Percentiles rank a stretch among this genome's conserved stretches.
phyloP scores from a whole-genome alignment of 2,113 vertebrate genomes.

The Platichthys flesus region DNA sequence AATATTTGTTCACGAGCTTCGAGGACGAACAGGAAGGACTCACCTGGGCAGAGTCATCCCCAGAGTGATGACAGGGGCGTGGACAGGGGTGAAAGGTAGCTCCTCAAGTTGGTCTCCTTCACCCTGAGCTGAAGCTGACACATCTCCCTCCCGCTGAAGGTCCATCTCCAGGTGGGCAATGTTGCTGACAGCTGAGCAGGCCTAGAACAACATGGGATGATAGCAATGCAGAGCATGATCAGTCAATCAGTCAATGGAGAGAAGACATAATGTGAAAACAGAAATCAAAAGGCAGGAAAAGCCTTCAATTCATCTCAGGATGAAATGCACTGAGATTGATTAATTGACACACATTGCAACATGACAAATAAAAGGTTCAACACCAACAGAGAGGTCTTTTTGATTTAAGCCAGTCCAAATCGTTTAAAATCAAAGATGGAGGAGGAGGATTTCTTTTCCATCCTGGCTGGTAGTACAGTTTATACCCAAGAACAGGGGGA shows the following conservation, averaged over 20 bases:
- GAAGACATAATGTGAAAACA: not conserved
- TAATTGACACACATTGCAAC: too few species aligned
- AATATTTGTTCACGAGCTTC: not conserved
- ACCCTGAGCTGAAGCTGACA: not conserved
- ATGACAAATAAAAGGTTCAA: too few species aligned
- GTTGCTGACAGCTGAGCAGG: slow-evolving; percentile 62
- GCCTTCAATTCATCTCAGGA: not conserved
- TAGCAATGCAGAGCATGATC: not conserved
- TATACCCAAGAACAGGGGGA: too few species aligned
- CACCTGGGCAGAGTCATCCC: slow-evolving; percentile 86
- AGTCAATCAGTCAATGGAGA: not conserved
- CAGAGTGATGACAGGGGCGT: slow-evolving; percentile 85
- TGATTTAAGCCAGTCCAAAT: too few species aligned
- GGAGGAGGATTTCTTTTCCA: too few species aligned
- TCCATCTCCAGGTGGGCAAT: slow-evolving; percentile 87
- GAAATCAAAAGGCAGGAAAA: too few species aligned
- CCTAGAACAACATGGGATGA: slow-evolving; percentile 33
- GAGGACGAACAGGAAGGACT: slow-evolving; percentile 43
- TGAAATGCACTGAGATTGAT: not conserved
- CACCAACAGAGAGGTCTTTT: too few species aligned
- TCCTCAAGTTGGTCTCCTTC: slow-evolving; percentile 82
- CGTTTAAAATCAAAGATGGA: too few species aligned
- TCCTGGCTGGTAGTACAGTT: too few species aligned
- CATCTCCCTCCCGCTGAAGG: slow-evolving; percentile 63
- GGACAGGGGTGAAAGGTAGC: slow-evolving; percentile 88